Evolutionary conservation across 2,797 vertebrate genomes (phyloP).

Genomic region (Scomberomorus guttatus): DNA sequence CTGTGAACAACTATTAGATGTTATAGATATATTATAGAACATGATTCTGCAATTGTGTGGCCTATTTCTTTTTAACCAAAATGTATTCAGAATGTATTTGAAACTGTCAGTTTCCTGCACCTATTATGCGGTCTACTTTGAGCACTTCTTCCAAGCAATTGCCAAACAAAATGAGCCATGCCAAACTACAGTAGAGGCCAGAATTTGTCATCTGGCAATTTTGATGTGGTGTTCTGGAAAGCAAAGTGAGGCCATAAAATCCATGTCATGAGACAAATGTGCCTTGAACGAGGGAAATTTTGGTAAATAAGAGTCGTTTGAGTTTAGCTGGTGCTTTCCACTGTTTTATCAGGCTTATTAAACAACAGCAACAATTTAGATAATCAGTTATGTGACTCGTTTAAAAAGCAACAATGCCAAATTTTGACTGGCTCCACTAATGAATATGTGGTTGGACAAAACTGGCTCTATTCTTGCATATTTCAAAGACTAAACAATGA

Average conservation of each 20-base stretch:
- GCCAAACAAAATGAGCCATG: neutral
- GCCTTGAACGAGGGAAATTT: neutral
- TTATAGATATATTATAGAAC: neutral
- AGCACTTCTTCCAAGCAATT: neutral
- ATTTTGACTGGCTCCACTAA: neutral
- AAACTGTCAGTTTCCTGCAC: neutral
- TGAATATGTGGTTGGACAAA: neutral
- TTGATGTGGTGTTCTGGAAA: constrained; percentile 2
- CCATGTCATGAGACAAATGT: neutral
- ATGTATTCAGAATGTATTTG: too few species aligned
- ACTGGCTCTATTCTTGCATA: too few species aligned
- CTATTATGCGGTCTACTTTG: neutral
- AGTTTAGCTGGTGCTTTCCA: neutral
- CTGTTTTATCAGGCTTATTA: neutral
- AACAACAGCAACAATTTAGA: neutral
- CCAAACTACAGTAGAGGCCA: constrained; percentile 1
- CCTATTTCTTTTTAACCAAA: neutral
- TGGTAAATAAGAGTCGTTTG: neutral
- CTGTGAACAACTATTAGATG: neutral
- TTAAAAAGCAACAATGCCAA: neutral
- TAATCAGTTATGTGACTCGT: neutral
- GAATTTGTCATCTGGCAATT: neutral
- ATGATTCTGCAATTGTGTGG: neutral
- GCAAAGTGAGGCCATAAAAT: neutral
- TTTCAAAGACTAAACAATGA: neutral